Base-by-base conservation (phyloP, 2,113 vertebrate genomes). In the Dinomys branickii region DNA sequence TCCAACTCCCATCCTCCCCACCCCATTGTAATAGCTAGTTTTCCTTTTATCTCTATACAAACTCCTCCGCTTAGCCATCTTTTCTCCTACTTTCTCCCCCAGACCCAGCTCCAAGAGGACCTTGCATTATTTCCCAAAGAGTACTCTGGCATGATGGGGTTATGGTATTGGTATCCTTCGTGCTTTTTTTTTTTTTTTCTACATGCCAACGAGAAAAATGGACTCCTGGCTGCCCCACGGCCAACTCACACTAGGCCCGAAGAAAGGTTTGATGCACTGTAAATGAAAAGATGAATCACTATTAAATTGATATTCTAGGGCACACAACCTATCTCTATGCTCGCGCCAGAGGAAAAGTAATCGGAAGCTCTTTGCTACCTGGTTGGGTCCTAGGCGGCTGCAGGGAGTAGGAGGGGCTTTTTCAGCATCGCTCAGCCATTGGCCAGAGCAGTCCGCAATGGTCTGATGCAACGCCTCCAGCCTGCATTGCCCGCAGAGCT, bases 241-340 rank as follows among this genome's bases (percentile, higher is more conserved):
- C 59, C 75, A 93, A 44, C 69, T 95, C 47, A 86, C 82, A 94
- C 50, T 65, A 95, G 35, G 89, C 73, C 91, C 0, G 9, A 89
- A 52, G 80, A 90, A 98, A 94, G 73, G 77, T 90, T 63, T 97
- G 97, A 97, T 94, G 94, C 95, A 97, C 2, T 71, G 73, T 69
- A 93, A 96, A 97, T 81, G 47, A 96, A 94, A 87, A 96, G 86
- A 97, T 96, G 87, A 96, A 97, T 96, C 96, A 96, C 86, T 52
- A 83, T 87, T 88, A 97, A 96, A 97, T 71, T 84, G 50, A 93
- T 88, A 73, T 77, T 83, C 56, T 85, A 41, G 35, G 41, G 24
- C 44, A 78, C 94, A 78, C 69, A 17, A 41, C 22, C 0, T 52
- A 35, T 88, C n/a, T 89, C 7, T 54, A 84, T 65, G 77, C 88